phyloP scores from a whole-genome alignment of 2,113 vertebrate species.

The Capreolus pygargus region DNA sequence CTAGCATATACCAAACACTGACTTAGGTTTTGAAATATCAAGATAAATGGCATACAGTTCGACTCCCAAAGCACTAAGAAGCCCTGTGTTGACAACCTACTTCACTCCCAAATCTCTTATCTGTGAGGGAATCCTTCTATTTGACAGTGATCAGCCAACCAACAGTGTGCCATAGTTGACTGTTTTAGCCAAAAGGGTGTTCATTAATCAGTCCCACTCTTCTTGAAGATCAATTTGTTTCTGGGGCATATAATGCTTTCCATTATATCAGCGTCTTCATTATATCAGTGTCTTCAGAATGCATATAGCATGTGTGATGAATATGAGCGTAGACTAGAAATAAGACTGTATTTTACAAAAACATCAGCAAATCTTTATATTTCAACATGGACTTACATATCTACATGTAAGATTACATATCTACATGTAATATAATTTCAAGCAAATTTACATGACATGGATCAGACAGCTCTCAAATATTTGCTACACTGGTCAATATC shows the following conservation, averaged over 20 bases:
- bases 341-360: background rate
- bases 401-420: background rate
- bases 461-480: background rate
- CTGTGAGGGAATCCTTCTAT: background rate
- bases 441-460: background rate
- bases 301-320: background rate
- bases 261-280: background rate
- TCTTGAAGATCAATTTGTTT: background rate
- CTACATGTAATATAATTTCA: background rate
- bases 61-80: background rate
- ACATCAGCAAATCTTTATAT: background rate
- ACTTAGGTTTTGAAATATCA: background rate
- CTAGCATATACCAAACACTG: too few species aligned
- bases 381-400: background rate
- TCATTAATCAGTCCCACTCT: background rate
- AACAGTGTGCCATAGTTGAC: background rate
- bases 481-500: background rate
- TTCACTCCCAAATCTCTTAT: background rate
- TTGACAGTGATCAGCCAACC: background rate
- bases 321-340: background rate
- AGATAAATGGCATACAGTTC: background rate
- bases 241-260: background rate
- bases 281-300: background rate
- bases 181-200: background rate
- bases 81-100: background rate